Evolutionary conservation across 2,888 invertebrate genomes (phyloP), one percentile per base, ranked within the genome.

Genomic region (Scaptodrosophila latifasciaeformis): DNA sequence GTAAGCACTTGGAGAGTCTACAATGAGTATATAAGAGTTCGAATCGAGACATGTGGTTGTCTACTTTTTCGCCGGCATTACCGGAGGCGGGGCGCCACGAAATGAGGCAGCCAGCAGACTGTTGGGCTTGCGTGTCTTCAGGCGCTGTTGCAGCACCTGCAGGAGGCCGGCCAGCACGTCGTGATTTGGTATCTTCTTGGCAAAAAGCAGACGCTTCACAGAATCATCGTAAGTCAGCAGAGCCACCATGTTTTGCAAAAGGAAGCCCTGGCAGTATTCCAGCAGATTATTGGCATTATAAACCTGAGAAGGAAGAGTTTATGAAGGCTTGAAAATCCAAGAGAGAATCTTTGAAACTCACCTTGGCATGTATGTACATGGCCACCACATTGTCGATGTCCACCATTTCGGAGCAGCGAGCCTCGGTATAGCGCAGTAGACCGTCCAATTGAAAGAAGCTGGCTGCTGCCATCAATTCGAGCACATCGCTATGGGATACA

Each of bases 161-260:
- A 96, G 87, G 18, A 96, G 88, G 10, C 95, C 95, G 6, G 92
- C 93, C 10, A 96, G 88, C 3, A 96, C 95, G 81, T 96, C 96
- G 82, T 96, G 95, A 72, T 95, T 95, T 46, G 96, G 95, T 60
- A 96, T 88, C 80, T 95, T 93, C 85, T 95, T 96, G 34, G 95
- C 96, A 78, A 96, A 96, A 30, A 96, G 89, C 51, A 96, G 87
- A 59, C 95, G 90, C 82, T 96, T 94, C 0, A 96, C 95, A 0
- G 95, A 95, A 83, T 96, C 96, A 78, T 96, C 96, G 81, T 95
- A 96, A 0, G 95, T 96, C 43, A 96, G 88, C 19, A 96, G 88
- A n/a, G 95, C 94, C n/a, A 96, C 95, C 95, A 96, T 94, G 82
- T 96, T 96, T 87, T 96, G 96, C 40, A 96, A 89, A 19, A 96